These are phyloP conservation scores for Archips crataeganus DNA, from an alignment of 2,888 invertebrate genomes.

Conservation along the genomic window DNA sequence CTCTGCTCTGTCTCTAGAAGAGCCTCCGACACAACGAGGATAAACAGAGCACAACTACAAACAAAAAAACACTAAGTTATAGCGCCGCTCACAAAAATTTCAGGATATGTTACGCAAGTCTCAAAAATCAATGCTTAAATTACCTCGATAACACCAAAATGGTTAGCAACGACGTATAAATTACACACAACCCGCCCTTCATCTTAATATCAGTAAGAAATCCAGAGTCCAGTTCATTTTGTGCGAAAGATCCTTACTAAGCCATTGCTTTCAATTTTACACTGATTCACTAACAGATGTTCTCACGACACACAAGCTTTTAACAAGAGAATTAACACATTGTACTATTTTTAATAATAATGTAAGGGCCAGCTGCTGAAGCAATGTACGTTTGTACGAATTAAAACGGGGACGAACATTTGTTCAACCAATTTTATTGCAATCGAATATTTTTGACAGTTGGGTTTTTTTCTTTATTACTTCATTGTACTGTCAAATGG, in stretches of 20 bases:
- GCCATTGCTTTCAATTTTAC: constrained; percentile 54
- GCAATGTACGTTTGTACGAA: constrained; percentile 48
- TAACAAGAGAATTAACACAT: constrained; percentile 55
- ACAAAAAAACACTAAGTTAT: constrained; percentile 30
- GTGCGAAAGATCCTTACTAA: constrained; percentile 73
- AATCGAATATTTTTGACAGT: constrained; percentile 65
- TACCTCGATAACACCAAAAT: constrained; percentile 87
- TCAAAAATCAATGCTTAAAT: constrained; percentile 47
- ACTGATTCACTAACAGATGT: constrained; percentile 45
- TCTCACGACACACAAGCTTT: constrained; percentile 53
- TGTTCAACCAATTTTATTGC: constrained; percentile 51
- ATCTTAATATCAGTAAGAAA: constrained; percentile 84
- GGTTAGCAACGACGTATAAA: constrained; percentile 87
- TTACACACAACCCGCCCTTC: constrained; percentile 86
- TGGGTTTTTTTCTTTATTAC: constrained; percentile 51
- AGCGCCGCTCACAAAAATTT: constrained; percentile 5
- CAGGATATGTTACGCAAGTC: constrained; percentile 35
- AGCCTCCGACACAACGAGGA: constrained; percentile 86
- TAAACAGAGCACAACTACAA: constrained; percentile 84
- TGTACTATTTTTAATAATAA: constrained; percentile 51
- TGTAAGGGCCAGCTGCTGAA: constrained; percentile 51
- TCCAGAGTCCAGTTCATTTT: constrained; percentile 82
- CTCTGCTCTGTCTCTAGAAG: constrained; percentile 69
- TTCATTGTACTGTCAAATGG: constrained; percentile 24
- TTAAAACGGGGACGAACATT: constrained; percentile 57